Conservation (phyloP, 2,797 vertebrate species). For the Notolabrus celidotus region DNA sequence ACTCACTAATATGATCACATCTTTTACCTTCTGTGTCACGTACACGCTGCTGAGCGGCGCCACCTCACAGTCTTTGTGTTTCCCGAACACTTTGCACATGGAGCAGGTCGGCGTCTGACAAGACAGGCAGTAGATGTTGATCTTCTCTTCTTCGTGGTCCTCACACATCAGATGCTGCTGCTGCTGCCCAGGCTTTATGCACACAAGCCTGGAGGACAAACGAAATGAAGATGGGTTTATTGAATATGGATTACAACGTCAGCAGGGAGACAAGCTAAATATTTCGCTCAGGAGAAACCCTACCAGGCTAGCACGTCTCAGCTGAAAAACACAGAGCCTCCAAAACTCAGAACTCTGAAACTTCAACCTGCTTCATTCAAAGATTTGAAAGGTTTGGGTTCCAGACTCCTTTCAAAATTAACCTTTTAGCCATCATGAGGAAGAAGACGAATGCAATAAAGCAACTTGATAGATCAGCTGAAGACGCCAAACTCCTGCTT, state of each 20-base stretch:
- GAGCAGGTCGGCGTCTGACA: conserved; percentile 94
- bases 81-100: conserved; percentile 95
- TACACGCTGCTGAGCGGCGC: conserved; percentile 89
- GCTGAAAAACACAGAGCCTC: not conserved
- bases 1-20: no score
- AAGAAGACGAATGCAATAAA: not conserved
- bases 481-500: not conserved
- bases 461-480: not conserved
- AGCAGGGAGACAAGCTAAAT: not conserved
- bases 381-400: not conserved
- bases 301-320: no score
- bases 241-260: no score
- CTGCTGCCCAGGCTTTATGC: conserved; percentile 86
- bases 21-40: conserved; percentile 88
- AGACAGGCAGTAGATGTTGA: conserved; percentile 94
- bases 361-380: not conserved
- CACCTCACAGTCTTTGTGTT: conserved; percentile 93
- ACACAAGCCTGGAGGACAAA: conserved; percentile 79
- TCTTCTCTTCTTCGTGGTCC: conserved; percentile 91
- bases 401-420: not conserved
- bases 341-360: not conserved
- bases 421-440: not conserved
- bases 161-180: conserved; percentile 91
- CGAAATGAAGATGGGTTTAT: not conserved
- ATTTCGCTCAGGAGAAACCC: not conserved